Percentiles rank a stretch among this genome's conserved stretches.
phyloP scores from a whole-genome alignment of 2,888 invertebrate genomes.

The Bombylius discolor region DNA sequence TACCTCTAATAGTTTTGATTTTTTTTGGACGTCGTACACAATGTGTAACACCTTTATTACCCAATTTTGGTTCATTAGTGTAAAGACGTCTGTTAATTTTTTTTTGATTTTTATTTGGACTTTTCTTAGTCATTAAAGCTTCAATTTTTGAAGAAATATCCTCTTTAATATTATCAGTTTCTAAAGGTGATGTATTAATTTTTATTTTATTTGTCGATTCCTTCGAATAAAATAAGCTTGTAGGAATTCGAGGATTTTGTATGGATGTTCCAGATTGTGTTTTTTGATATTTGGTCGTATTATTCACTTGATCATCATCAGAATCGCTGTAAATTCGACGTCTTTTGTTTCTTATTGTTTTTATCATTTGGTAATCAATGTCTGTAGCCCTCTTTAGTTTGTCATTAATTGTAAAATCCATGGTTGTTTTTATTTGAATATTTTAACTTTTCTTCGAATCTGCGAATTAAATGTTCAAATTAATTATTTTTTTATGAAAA shows the following conservation, averaged over 20 bases:
- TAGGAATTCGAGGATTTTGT: slow-evolving; percentile 16
- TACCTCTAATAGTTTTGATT: slow-evolving; percentile 19
- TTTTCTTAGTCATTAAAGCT: neutral
- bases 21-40: too few relatives aligned
- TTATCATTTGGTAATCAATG: too few relatives aligned
- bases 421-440: too few relatives aligned
- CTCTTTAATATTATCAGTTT: neutral
- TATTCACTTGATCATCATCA: too few relatives aligned
- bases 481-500: too few relatives aligned
- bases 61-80: slow-evolving; percentile 8
- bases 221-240: slow-evolving; percentile 22
- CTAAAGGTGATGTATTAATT: neutral
- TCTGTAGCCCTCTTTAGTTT: too few relatives aligned
- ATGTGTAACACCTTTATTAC: slow-evolving; percentile 30
- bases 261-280: neutral
- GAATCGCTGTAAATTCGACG: too few relatives aligned
- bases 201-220: neutral
- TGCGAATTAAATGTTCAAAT: too few relatives aligned
- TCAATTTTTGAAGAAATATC: neutral
- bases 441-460: too few relatives aligned
- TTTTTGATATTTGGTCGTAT: too few relatives aligned
- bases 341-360: too few relatives aligned
- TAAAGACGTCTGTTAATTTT: slow-evolving; percentile 3
- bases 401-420: too few relatives aligned
- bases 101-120: neutral